Evolutionary conservation across 2,797 vertebrate genomes (phyloP).

Genomic region (Pantherophis vulpinus): DNA sequence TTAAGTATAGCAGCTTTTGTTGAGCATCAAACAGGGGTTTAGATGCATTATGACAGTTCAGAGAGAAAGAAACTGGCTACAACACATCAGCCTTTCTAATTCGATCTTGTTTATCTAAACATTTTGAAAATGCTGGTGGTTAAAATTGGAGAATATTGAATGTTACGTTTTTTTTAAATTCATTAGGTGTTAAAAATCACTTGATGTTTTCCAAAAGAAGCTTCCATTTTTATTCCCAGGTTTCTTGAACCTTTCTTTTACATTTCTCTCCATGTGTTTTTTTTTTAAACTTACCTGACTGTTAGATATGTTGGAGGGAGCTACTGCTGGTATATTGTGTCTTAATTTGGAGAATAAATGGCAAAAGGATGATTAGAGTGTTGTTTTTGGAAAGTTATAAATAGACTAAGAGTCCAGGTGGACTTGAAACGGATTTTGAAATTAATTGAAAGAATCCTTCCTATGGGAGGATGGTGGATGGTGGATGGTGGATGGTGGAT

Average conservation of each 20-base stretch:
- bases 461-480: not conserved
- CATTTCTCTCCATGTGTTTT: not conserved
- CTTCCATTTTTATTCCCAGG: not conserved
- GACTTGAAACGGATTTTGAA: not conserved
- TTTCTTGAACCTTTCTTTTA: not conserved
- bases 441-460: not conserved
- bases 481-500: not conserved
- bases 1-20: not conserved
- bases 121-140: not conserved
- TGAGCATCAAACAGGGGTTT: not conserved
- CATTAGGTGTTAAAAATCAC: not conserved
- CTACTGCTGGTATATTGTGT: not conserved
- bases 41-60: not conserved
- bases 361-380: not conserved
- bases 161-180: not conserved
- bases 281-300: not conserved
- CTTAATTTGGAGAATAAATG: not conserved
- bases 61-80: not conserved
- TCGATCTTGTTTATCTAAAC: not conserved
- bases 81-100: not conserved
- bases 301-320: not conserved
- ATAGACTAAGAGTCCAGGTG: not conserved
- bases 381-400: not conserved
- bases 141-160: not conserved
- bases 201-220: not conserved